Conservation (phyloP, 2,888 invertebrate species). For the Amblyteles armatorius region DNA sequence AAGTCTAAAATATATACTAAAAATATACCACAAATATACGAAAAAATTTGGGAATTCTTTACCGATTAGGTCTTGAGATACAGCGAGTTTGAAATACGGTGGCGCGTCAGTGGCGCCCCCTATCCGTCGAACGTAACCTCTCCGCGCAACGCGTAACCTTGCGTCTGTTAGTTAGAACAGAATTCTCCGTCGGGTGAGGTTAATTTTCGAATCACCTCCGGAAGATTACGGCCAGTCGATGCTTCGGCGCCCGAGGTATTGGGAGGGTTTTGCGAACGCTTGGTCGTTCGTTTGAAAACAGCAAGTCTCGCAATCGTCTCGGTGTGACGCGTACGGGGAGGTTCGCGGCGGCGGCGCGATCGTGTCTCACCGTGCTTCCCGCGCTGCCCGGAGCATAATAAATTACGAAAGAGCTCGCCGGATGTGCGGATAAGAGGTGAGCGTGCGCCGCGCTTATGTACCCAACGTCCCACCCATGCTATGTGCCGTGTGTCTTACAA, state of each 20-base stretch:
- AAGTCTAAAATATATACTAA: too few species aligned
- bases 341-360: slow-evolving; percentile 22
- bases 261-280: slow-evolving; percentile 33
- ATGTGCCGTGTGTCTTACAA: slow-evolving; percentile 1
- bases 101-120: too few species aligned
- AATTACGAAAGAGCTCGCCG: slow-evolving; percentile 62
- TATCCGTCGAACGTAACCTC: too few species aligned
- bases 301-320: slow-evolving; percentile 14
- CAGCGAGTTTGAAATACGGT: too few species aligned
- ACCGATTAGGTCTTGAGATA: too few species aligned
- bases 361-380: slow-evolving; percentile 41
- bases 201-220: neutral
- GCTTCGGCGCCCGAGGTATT: neutral
- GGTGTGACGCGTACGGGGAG: slow-evolving; percentile 25
- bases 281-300: slow-evolving; percentile 45
- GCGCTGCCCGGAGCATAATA: slow-evolving; percentile 47
- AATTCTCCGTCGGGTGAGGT: neutral
- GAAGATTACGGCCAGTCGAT: neutral
- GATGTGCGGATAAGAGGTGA: slow-evolving; percentile 58
- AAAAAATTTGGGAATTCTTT: too few species aligned
- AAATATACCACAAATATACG: too few species aligned
- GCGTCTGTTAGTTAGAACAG: neutral
- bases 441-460: slow-evolving; percentile 24
- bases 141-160: too few species aligned
- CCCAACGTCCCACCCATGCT: slow-evolving; percentile 38